Conservation (phyloP, 2,797 vertebrate genomes). For the Hirundo rustica region DNA sequence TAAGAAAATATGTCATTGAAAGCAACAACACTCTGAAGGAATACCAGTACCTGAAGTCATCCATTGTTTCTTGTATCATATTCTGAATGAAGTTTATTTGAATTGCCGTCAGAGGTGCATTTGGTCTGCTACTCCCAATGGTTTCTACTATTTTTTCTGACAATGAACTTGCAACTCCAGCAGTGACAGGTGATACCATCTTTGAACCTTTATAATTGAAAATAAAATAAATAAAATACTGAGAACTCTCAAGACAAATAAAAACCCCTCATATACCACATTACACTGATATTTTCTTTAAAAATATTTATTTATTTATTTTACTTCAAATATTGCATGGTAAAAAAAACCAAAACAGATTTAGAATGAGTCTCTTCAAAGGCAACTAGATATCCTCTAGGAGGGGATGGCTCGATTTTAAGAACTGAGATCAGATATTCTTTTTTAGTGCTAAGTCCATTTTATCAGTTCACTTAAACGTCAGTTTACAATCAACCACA, state of each 20-base stretch:
- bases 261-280: rapidly evolving
- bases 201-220: constrained; percentile 69
- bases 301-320: not conserved
- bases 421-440: not conserved
- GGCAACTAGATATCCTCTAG: not conserved
- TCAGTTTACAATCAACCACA: not conserved
- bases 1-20: not conserved
- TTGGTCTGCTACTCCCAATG: constrained; percentile 78
- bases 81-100: constrained; percentile 95
- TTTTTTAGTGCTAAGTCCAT: not conserved
- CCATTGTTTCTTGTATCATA: constrained; percentile 96
- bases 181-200: constrained; percentile 68
- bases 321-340: not conserved
- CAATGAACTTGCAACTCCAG: constrained; percentile 80
- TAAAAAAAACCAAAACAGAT: not conserved
- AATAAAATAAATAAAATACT: not conserved
- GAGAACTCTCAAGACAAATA: not conserved
- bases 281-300: not conserved
- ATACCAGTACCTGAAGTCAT: constrained; percentile 89
- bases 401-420: not conserved
- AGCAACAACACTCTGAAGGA: not conserved
- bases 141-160: constrained; percentile 86
- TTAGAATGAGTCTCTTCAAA: not conserved
- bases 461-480: not conserved
- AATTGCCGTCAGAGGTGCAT: constrained; percentile 86